These are phyloP conservation scores for Penaeus vannamei DNA, from an alignment of 1,140 invertebrate species.

Conservation along the genomic window DNA sequence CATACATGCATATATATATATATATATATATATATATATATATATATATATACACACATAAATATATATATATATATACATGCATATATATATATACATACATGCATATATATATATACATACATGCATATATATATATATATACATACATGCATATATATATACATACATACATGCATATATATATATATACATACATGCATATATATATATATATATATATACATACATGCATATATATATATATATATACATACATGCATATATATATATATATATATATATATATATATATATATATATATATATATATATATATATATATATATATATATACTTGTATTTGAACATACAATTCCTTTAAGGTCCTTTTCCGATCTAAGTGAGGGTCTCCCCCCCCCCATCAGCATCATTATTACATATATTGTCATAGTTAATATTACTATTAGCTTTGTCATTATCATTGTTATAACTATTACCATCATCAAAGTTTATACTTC, in stretches of 20 bases:
- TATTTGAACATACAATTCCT: not conserved
- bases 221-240: not conserved
- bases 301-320: conserved; percentile 22
- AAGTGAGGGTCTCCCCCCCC: too few relatives aligned
- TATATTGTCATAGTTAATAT: too few relatives aligned
- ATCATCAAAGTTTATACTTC: too few relatives aligned
- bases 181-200: not conserved
- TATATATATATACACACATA: not conserved
- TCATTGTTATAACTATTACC: not conserved
- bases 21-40: not conserved
- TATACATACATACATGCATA: not conserved
- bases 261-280: not conserved
- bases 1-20: conserved; percentile 7
- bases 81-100: not conserved
- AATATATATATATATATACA: not conserved
- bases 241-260: not conserved
- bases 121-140: not conserved
- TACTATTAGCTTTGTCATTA: too few relatives aligned
- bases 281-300: not conserved
- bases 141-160: not conserved
- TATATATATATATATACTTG: not conserved
- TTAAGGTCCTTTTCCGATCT: too few relatives aligned
- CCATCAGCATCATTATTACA: too few relatives aligned
- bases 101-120: not conserved
- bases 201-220: not conserved